Base-by-base conservation (phyloP, 2,888 invertebrate genomes). In the Brachyptera putata region DNA sequence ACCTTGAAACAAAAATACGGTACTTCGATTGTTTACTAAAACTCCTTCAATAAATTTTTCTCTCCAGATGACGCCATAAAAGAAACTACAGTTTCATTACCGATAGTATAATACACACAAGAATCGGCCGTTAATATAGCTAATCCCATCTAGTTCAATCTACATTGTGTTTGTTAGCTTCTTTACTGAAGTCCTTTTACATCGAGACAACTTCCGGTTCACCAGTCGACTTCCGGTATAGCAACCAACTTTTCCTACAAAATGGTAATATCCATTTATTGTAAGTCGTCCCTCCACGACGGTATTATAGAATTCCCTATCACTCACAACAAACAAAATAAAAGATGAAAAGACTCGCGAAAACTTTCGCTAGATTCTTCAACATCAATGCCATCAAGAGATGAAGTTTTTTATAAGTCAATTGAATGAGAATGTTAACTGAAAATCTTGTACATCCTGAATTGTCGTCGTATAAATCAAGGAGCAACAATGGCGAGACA, bases 391-490 rank as follows among this genome's bases (percentile, higher is more conserved):
- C 26, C 50, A 50, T 16, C 16, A 30, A 16, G 26, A 50, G 30
- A 48, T n/a, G 50, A 5, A 16, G 48, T 50, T 53, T 53, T 53
- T 53, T 53, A 21, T 30, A 21, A 36, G 53, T 30, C 36, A 18
- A 53, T 53, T 36, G 37, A n/a, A n/a, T 53, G 34, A 53, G 53
- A 53, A 53, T n/a, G 53, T 53, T 34, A 53, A 53, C 36, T 36
- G 30, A 53, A n/a, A 53, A 36, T 36, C 53, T 36, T 53, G 53
- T 53, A n/a, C n/a, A 36, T 53, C 53, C 53, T 53, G 53, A 30
- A 14, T 30, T 50, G 14, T 30, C 25, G 50, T 14, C 4, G 16
- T 22, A 53, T 53, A 53, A 53, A 53, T 53, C 53, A 53, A 21
- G 21, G 34, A 18, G n/a, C 9, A 34, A 34, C 34, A 53, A 36